A percentile compares a stretch with the other conserved stretches of the same genome.
These are phyloP conservation scores for Pseudolaguvia tuberculata DNA, from an alignment of 2,113 vertebrate species.

Conservation along the genomic window DNA sequence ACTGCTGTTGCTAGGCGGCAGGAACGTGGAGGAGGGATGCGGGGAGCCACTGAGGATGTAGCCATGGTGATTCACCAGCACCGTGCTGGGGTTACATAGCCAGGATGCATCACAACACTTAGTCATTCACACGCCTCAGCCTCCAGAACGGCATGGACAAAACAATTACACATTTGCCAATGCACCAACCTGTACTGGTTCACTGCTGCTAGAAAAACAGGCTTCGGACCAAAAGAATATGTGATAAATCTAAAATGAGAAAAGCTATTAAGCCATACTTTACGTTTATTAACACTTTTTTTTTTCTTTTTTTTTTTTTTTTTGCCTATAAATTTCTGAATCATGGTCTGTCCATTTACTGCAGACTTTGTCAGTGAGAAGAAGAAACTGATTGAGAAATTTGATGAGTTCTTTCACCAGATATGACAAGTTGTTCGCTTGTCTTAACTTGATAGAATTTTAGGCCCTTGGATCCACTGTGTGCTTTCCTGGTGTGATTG, in stretches of 20 bases:
- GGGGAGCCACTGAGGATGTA: constrained; percentile 66
- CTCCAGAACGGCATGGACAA: constrained; percentile 30
- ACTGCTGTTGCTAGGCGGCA: constrained; percentile 70
- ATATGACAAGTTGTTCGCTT: constrained; percentile 36
- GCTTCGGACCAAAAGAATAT: neutral
- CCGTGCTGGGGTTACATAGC: constrained; percentile 67
- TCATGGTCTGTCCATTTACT: neutral
- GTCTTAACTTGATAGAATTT: constrained; percentile 47
- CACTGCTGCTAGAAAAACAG: neutral
- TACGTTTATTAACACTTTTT: neutral
- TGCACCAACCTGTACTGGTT: constrained; percentile 9
- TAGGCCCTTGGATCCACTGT: constrained; percentile 50
- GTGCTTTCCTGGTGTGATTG: constrained; percentile 54
- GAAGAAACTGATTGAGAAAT: constrained; percentile 11
- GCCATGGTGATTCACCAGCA: constrained; percentile 73
- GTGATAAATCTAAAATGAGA: neutral
- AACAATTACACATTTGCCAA: constrained; percentile 31
- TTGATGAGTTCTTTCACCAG: neutral
- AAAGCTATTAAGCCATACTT: neutral
- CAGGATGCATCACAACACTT: constrained; percentile 59
- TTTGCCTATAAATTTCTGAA: neutral
- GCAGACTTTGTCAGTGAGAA: neutral
- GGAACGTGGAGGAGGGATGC: constrained; percentile 40
- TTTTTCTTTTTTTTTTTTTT: neutral
- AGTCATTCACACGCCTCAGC: constrained; percentile 41